Conservation (phyloP, 2,797 vertebrate genomes). For the Halcyon leucocephala region DNA sequence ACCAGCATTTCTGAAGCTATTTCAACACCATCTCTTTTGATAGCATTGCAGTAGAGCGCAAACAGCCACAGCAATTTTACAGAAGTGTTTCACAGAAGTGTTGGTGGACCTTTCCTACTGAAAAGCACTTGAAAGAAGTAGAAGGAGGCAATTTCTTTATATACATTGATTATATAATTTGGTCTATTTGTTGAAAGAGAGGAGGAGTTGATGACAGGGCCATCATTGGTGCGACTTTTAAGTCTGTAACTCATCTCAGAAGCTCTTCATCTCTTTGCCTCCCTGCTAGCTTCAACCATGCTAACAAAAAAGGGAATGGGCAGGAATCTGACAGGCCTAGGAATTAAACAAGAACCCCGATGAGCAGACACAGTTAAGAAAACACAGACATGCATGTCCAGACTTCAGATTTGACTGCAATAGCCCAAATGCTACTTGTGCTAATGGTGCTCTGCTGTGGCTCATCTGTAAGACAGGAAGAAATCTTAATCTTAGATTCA, state of each 20-base stretch:
- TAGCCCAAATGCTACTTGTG: not conserved
- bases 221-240: not conserved
- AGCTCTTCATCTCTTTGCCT: not conserved
- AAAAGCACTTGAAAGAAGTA: not conserved
- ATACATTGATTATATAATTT: not conserved
- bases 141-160: not conserved
- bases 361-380: not conserved
- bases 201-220: not conserved
- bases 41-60: not conserved
- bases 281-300: not conserved
- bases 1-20: not conserved
- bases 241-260: not conserved
- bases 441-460: not conserved
- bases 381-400: not conserved
- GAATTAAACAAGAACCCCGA: not conserved
- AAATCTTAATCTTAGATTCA: not conserved
- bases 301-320: not conserved
- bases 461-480: not conserved
- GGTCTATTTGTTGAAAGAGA: not conserved
- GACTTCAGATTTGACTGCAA: not conserved
- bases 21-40: constrained; percentile 5
- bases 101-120: not conserved
- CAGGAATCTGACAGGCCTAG: not conserved
- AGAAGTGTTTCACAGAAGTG: not conserved
- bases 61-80: not conserved